These are phyloP conservation scores for Noctilio leporinus DNA, from an alignment of 2,113 vertebrate genomes.

Conservation along the genomic window DNA sequence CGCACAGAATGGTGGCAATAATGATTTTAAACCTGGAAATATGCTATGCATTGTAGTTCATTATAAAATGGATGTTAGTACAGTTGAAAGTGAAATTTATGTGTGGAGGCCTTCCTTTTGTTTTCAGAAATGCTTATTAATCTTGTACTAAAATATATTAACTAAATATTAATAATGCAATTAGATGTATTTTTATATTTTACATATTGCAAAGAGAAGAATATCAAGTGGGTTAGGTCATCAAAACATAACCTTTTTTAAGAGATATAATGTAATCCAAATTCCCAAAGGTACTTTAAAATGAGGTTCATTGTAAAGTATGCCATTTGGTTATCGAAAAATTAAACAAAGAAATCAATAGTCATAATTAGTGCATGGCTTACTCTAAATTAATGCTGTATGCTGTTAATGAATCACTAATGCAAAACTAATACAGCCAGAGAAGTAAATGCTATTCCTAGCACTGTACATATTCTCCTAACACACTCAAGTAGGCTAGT, in stretches of 20 bases:
- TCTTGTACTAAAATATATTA: background rate
- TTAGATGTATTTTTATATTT: background rate
- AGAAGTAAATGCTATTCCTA: background rate
- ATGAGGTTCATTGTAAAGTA: background rate
- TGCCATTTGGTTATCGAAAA: background rate
- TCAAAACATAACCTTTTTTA: background rate
- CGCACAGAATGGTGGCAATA: background rate
- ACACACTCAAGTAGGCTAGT: background rate
- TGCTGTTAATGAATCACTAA: conserved; percentile 23
- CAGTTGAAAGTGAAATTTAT: background rate
- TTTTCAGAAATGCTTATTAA: background rate
- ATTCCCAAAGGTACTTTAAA: background rate
- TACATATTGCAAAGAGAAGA: background rate
- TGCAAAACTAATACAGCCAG: background rate
- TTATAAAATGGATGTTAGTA: background rate
- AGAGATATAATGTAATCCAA: background rate
- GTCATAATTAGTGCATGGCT: background rate
- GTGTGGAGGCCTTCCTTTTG: background rate
- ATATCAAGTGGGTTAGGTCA: background rate
- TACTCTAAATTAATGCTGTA: conserved; percentile 20
- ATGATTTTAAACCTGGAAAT: background rate
- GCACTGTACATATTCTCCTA: background rate
- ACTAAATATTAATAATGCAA: background rate
- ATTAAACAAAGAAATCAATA: conserved; percentile 55
- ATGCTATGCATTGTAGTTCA: background rate